Conservation (phyloP, 2,113 vertebrate genomes). For the Mesembrinibis cayennensis region DNA sequence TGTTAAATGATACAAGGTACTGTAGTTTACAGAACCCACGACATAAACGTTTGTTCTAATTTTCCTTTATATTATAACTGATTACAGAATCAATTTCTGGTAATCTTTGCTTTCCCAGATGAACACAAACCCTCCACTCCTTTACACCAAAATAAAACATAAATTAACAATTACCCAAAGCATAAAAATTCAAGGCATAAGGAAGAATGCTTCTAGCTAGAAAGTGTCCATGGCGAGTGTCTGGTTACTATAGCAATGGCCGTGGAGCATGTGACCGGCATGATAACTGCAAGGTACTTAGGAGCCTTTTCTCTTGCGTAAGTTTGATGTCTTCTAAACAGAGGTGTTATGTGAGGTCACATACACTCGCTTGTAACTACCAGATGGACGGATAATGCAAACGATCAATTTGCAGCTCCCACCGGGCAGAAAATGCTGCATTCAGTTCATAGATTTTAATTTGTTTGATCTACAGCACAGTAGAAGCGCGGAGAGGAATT, state of each 20-base stretch:
- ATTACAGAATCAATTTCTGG: background rate
- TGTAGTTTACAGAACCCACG: background rate
- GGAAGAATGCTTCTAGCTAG: slow-evolving; percentile 14
- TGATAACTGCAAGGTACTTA: background rate
- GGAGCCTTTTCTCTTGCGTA: background rate
- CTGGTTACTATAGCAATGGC: slow-evolving; percentile 60
- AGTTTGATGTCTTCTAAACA: background rate
- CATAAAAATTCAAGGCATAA: background rate
- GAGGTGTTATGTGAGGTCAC: background rate
- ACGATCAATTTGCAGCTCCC: slow-evolving; percentile 14
- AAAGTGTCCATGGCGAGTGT: slow-evolving; percentile 26
- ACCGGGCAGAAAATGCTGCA: background rate
- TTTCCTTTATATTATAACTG: background rate
- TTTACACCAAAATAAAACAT: background rate
- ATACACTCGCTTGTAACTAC: background rate
- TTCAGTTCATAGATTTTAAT: background rate
- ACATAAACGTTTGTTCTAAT: background rate
- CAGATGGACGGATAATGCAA: background rate
- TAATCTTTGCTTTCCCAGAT: background rate
- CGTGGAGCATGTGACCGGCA: slow-evolving; percentile 13
- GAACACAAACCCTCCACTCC: background rate
- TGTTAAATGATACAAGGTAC: background rate
- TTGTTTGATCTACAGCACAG: background rate
- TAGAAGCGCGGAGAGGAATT: background rate
- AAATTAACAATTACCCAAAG: background rate